Percentiles rank a stretch among this genome's conserved stretches.
These are phyloP conservation scores for Gallinago undulata DNA, from an alignment of 2,113 vertebrate species.

Conservation along the genomic window DNA sequence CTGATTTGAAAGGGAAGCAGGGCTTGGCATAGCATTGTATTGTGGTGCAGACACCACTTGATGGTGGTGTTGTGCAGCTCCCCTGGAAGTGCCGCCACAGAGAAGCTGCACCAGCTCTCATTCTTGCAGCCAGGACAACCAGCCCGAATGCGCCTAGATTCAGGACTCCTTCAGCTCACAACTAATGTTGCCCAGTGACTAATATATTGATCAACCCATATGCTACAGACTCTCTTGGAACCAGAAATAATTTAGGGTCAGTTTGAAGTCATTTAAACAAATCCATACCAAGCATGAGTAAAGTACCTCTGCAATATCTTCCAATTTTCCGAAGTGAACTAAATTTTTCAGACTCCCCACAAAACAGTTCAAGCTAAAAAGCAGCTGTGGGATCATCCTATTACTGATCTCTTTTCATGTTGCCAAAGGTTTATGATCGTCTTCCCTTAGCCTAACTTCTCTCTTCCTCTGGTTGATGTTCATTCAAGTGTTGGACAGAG, in stretches of 20 bases:
- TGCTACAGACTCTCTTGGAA: background rate
- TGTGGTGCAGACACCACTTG: background rate
- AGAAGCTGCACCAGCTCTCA: background rate
- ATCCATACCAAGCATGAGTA: background rate
- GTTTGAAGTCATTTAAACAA: background rate
- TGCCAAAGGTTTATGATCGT: background rate
- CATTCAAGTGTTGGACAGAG: background rate
- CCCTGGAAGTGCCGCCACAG: background rate
- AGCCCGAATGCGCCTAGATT: fast-evolving
- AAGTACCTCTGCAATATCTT: background rate
- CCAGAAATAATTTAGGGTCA: background rate
- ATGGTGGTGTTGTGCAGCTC: conserved; percentile 16
- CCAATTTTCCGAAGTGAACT: background rate
- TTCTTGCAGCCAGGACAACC: fast-evolving
- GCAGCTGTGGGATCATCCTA: background rate
- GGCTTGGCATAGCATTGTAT: background rate
- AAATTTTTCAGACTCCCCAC: background rate
- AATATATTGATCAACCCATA: fast-evolving
- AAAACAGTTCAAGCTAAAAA: background rate
- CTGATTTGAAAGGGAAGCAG: background rate
- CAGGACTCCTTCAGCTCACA: background rate
- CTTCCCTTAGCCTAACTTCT: background rate
- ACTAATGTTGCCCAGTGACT: too few relatives aligned
- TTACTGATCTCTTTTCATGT: background rate
- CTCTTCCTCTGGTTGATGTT: background rate